Evolutionary conservation across 2,888 invertebrate genomes (phyloP), one percentile per base, ranked within the genome.

Genomic region (Cephus rjabovi): DNA sequence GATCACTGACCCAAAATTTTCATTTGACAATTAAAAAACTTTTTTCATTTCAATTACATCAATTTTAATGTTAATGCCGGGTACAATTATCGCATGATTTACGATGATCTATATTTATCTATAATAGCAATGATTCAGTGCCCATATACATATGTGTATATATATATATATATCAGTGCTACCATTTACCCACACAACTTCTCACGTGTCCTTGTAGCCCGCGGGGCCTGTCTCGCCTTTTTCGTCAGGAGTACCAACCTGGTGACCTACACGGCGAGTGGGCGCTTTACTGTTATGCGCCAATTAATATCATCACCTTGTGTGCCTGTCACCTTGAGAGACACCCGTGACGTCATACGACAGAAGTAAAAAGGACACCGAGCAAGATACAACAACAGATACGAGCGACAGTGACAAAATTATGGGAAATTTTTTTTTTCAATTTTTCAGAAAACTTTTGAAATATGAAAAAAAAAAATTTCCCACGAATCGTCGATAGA

Each of bases 231-330:
- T 74, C 15, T 71, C 76, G 73, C 76, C 76, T 76, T 77, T 74
- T 77, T 77, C 73, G 74, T 74, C 56, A 73, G 69, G 31, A 77
- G 77, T 75, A 77, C 75, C 77, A 77, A 75, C 77, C 77, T 69
- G 75, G 74, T 75, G 77, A 77, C 77, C 77, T 69, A 77, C 70
- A 77, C 77, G 75, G 68, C 33, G 77, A 75, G 77, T 77, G 77
- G 75, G 77, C 75, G 77, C 75, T 9, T 23, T 69, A 74, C 77
- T 74, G 77, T 77, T 77, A 77, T 37, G 34, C 30, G 34, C 73
- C 77, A 68, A 77, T 77, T 74, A 77, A 69, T 76, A 69, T 56
- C 40, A 56, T 56, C 23, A 56, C 40, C 40, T 56, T 56, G 40
- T 56, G 23, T 9, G 40, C 40, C 23, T 56, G 1, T 56, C 40